Conservation (phyloP, 2,797 vertebrate species). For the Chelon auratus region DNA sequence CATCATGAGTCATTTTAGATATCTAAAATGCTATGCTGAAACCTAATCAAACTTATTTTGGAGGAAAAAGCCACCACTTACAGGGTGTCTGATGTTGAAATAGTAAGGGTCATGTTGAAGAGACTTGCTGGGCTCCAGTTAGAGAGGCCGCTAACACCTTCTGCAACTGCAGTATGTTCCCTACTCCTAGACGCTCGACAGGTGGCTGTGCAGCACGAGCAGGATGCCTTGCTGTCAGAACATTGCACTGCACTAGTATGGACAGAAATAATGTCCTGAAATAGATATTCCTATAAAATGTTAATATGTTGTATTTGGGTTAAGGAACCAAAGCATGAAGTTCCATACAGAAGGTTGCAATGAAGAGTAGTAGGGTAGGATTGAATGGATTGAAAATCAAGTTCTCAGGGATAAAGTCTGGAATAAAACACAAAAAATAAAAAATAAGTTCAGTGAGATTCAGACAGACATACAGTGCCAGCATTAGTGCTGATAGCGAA, state of each 20-base stretch:
- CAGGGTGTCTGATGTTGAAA: not conserved
- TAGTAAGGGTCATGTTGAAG: not conserved
- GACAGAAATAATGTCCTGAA: not conserved
- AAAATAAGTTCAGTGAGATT: too few relatives aligned
- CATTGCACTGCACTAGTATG: too few relatives aligned
- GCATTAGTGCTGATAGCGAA: too few relatives aligned
- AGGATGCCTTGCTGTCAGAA: not conserved
- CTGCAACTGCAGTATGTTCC: not conserved
- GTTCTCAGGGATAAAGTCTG: too few relatives aligned
- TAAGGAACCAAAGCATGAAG: too few relatives aligned
- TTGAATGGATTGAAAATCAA: too few relatives aligned
- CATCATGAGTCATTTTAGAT: not conserved
- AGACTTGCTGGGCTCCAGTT: not conserved
- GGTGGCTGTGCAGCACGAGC: not conserved
- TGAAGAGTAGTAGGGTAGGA: too few relatives aligned
- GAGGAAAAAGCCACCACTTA: not conserved
- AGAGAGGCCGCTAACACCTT: not conserved
- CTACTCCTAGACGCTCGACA: not conserved
- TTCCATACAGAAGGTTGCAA: too few relatives aligned
- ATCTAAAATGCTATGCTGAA: too few relatives aligned
- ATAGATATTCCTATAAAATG: not conserved
- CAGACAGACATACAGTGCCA: too few relatives aligned
- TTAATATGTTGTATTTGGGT: not conserved
- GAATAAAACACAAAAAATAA: too few relatives aligned
- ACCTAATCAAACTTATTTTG: too few relatives aligned